Conservation (phyloP, 2,113 vertebrate species). For the Myotis brandtii region DNA sequence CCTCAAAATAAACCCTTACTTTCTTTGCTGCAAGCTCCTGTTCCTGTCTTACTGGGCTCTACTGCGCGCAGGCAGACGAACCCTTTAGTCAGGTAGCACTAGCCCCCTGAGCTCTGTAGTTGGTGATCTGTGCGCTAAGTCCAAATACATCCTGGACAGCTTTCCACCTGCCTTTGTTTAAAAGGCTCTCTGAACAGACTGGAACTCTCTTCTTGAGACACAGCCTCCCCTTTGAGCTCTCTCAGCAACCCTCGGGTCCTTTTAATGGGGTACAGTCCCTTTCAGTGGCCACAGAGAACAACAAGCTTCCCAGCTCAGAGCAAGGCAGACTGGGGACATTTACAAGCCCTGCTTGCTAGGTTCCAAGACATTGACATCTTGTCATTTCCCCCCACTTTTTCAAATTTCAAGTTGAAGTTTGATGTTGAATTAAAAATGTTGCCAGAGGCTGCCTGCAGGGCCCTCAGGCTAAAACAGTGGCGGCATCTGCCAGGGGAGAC, state of each 20-base stretch:
- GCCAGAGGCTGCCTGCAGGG: constrained; percentile 94
- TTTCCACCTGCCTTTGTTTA: constrained; percentile 29
- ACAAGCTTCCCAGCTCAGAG: constrained; percentile 65
- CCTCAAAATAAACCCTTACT: neutral
- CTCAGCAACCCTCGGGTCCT: neutral
- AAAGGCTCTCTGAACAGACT: neutral
- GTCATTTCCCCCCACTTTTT: constrained; percentile 76
- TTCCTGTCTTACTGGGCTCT: neutral
- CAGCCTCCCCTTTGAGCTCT: neutral
- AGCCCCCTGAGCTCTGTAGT: too few species aligned
- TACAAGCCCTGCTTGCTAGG: constrained; percentile 50
- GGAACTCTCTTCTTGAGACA: neutral
- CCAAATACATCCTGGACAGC: neutral
- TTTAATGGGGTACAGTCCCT: constrained; percentile 38
- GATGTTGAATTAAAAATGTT: constrained; percentile 91
- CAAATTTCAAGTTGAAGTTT: constrained; percentile 85
- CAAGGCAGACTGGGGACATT: constrained; percentile 35
- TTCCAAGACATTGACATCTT: constrained; percentile 79
- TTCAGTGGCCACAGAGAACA: neutral
- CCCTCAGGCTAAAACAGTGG: constrained; percentile 87
- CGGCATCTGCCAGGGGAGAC: constrained; percentile 91
- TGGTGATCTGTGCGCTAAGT: neutral
- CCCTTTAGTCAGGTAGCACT: neutral
- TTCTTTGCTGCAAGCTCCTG: neutral
- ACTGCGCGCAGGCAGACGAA: neutral